Conservation (phyloP, 2,797 vertebrate species). For the Cryptoprocta ferox region DNA sequence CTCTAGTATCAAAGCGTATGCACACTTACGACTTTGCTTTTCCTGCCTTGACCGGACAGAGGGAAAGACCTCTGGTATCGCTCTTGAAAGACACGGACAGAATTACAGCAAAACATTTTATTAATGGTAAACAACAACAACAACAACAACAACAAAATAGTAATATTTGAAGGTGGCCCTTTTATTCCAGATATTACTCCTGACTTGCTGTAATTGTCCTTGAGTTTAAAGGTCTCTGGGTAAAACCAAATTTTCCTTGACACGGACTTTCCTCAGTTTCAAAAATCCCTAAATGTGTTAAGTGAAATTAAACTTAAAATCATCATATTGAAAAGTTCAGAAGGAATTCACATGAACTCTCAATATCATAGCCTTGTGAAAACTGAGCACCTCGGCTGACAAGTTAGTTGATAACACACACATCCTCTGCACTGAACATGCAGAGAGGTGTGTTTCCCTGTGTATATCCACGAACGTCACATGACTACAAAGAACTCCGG, state of each 20-base stretch:
- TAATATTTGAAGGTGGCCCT: not conserved
- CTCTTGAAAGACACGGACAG: not conserved
- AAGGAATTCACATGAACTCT: slow-evolving; percentile 31
- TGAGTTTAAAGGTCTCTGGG: not conserved
- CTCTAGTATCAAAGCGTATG: not conserved
- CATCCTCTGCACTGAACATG: not conserved
- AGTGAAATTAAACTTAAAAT: not conserved
- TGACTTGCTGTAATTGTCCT: not conserved
- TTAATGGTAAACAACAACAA: not conserved
- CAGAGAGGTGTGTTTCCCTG: not conserved
- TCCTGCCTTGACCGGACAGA: not conserved
- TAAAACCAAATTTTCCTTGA: slow-evolving; percentile 1
- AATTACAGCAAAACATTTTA: not conserved
- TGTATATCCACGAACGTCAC: not conserved
- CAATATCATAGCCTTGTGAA: not conserved
- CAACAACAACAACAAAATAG: not conserved
- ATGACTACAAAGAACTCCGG: not conserved
- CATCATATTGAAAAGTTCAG: not conserved
- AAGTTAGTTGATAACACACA: not conserved
- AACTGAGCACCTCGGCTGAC: not conserved
- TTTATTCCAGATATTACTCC: not conserved
- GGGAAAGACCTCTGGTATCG: not conserved
- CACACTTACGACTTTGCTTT: not conserved
- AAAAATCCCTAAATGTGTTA: not conserved
- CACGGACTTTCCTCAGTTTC: not conserved